Conservation (phyloP, 2,113 vertebrate species). For the Lepus timidus region DNA sequence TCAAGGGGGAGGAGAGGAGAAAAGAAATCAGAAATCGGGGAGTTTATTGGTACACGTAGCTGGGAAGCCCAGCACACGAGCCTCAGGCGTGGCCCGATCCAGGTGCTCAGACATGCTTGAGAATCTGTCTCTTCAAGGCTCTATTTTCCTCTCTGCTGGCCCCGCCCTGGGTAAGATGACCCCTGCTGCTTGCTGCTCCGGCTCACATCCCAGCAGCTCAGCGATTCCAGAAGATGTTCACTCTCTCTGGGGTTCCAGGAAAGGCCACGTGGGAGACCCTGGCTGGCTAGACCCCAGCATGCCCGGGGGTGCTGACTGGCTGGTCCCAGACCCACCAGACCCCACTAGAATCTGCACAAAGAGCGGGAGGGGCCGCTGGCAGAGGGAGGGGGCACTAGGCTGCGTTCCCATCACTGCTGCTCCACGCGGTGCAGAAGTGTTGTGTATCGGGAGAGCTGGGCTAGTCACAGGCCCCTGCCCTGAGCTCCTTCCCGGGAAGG, state of each 20-base stretch:
- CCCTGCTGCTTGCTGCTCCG: not conserved
- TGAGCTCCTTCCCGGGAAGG: not conserved
- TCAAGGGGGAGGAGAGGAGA: not conserved
- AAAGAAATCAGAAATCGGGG: not conserved
- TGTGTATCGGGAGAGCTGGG: constrained; percentile 21
- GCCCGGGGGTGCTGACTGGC: not conserved
- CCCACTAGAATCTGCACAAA: not conserved
- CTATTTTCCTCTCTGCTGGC: not conserved
- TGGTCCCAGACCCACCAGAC: not conserved
- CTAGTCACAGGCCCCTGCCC: not conserved
- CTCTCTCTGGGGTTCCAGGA: not conserved
- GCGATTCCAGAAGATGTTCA: not conserved
- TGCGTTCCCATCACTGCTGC: not conserved
- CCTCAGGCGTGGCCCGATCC: constrained; percentile 55
- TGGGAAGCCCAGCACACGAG: not conserved
- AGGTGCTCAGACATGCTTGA: not conserved
- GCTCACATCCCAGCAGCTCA: not conserved
- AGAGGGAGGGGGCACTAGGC: not conserved
- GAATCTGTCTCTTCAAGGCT: not conserved
- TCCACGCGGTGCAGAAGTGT: not conserved
- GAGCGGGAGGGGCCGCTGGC: not conserved
- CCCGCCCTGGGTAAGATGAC: not conserved
- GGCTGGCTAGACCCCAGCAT: not conserved
- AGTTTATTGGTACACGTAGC: constrained; percentile 6
- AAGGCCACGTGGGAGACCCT: not conserved